phyloP scores from a whole-genome alignment of 2,113 vertebrate genomes.

The Pomatostomus ruficeps region DNA sequence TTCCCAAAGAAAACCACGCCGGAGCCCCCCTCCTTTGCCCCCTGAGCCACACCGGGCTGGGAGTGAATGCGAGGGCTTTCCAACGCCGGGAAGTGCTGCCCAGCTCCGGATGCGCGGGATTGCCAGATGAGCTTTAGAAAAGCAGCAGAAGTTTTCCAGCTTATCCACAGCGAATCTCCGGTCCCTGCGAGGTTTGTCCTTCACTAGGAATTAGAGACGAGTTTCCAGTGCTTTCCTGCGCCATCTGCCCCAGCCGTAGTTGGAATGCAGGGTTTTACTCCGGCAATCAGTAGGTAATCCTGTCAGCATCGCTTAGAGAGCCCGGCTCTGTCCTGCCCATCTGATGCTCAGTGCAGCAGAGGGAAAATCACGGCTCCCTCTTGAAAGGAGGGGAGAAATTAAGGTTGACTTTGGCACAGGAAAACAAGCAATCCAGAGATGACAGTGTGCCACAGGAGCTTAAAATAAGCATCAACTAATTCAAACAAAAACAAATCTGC shows the following conservation, averaged over 20 bases:
- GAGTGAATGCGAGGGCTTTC: neutral
- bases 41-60: neutral
- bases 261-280: neutral
- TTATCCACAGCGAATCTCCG: neutral
- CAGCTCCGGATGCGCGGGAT: neutral
- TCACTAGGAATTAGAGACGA: neutral
- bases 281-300: neutral
- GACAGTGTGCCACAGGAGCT: slow-evolving; percentile 36
- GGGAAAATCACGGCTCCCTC: slow-evolving; percentile 30
- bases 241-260: slow-evolving; percentile 32
- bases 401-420: slow-evolving; percentile 34
- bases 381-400: slow-evolving; percentile 45
- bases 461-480: slow-evolving; percentile 61
- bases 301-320: neutral
- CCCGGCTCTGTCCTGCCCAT: slow-evolving; percentile 24
- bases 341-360: slow-evolving; percentile 23
- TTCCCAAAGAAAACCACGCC: neutral
- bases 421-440: slow-evolving; percentile 44
- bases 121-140: neutral
- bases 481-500: slow-evolving; percentile 55
- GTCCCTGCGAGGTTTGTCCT: neutral
- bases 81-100: neutral
- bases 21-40: neutral
- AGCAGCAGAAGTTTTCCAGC: neutral
- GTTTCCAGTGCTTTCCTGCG: neutral